Evolutionary conservation across 2,888 invertebrate species (phyloP).

Genomic region (Schizotus pectinicornis): DNA sequence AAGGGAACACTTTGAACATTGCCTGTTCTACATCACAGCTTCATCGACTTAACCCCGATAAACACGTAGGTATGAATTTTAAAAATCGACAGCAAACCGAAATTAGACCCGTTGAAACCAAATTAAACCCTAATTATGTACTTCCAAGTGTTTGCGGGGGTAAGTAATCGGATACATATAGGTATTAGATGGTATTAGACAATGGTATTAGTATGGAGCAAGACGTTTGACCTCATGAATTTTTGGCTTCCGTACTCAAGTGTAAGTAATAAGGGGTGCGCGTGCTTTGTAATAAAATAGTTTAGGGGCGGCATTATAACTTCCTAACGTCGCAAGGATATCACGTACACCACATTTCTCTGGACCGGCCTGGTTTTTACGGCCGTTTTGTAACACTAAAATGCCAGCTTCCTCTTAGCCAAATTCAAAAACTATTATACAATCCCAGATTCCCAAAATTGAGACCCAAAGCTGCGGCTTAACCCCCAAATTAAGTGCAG

Average conservation of each 20-base stretch:
- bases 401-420: no score
- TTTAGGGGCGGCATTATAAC: conserved; percentile 33
- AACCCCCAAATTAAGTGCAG: no score
- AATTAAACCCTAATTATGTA: no score
- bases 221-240: conserved; percentile 21
- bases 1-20: conserved; percentile 9
- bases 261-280: conserved; percentile 31
- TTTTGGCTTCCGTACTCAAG: conserved; percentile 18
- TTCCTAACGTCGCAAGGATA: conserved; percentile 21
- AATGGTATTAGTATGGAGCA: neutral
- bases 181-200: no score
- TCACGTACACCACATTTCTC: conserved; percentile 34
- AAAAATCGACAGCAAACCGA: neutral
- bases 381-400: conserved; percentile 3
- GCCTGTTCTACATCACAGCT: neutral
- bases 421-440: no score
- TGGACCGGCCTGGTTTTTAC: conserved; percentile 6
- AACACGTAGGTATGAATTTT: neutral
- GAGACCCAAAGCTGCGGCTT: no score
- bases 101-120: no score
- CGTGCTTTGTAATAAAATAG: conserved; percentile 38
- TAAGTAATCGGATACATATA: conserved; percentile 4
- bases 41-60: no score
- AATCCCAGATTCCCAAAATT: no score
- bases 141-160: no score